Percentiles rank a stretch among this genome's conserved stretches.
Evolutionary conservation across 1,140 invertebrate genomes (phyloP).

Genomic region (Zaprionus africanus): DNA sequence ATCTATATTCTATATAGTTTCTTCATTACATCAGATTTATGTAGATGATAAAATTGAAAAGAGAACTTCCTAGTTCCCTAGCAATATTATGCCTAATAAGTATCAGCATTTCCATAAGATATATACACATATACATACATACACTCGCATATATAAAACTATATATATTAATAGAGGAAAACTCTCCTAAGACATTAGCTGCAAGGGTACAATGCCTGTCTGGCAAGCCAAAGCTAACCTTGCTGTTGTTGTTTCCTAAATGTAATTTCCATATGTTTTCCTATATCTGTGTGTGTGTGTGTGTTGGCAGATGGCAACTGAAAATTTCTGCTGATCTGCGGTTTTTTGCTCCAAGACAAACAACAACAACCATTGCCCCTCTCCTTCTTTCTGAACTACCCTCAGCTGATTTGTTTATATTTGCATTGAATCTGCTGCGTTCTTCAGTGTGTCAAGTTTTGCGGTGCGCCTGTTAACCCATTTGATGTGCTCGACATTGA

Average conservation of each 20-base stretch:
- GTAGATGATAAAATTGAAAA: too few relatives aligned
- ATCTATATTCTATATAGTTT: too few relatives aligned
- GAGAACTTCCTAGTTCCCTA: too few relatives aligned
- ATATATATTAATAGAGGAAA: too few relatives aligned
- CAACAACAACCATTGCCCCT: neutral
- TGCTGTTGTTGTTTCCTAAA: conserved; percentile 50
- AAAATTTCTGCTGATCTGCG: conserved; percentile 68
- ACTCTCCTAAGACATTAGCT: too few relatives aligned
- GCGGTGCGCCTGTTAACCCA: conserved; percentile 69
- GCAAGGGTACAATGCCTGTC: too few relatives aligned
- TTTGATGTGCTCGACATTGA: conserved; percentile 68
- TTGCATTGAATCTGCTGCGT: conserved; percentile 78
- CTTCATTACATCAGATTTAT: too few relatives aligned
- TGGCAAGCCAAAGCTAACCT: neutral
- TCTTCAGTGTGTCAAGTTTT: conserved; percentile 73
- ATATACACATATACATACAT: too few relatives aligned
- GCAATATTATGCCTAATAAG: too few relatives aligned
- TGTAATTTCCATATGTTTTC: conserved; percentile 63
- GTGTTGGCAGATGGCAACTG: conserved; percentile 26
- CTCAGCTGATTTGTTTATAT: conserved; percentile 76
- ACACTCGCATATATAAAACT: too few relatives aligned
- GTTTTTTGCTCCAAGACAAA: conserved; percentile 47
- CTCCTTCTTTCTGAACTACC: too few relatives aligned
- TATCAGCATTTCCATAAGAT: too few relatives aligned
- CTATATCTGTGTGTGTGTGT: conserved; percentile 13